Conservation (phyloP, 1,140 invertebrate species). For the Drosophila melanica region DNA sequence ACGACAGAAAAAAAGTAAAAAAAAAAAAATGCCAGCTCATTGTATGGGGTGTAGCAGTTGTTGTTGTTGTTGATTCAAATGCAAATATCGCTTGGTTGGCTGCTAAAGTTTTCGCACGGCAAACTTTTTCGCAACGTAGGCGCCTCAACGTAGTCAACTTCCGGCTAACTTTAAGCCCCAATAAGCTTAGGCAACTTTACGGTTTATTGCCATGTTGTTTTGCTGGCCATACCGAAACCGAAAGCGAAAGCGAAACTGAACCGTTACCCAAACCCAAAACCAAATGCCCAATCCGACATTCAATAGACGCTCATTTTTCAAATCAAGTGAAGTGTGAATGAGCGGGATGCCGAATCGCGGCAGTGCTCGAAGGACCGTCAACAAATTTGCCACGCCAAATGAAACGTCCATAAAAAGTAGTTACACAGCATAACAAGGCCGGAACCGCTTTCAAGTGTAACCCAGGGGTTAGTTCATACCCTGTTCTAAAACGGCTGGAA, state of each 20-base stretch:
- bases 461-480: too few relatives aligned
- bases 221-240: slow-evolving; percentile 14
- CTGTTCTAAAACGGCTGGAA: too few relatives aligned
- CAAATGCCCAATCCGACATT: slow-evolving; percentile 52
- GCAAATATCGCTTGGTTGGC: slow-evolving; percentile 58
- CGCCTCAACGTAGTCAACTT: slow-evolving; percentile 43
- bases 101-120: slow-evolving; percentile 72
- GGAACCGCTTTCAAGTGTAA: not conserved
- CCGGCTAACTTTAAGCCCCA: slow-evolving; percentile 66
- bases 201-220: slow-evolving; percentile 75
- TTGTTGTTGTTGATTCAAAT: slow-evolving; percentile 69
- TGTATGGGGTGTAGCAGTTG: slow-evolving; percentile 44
- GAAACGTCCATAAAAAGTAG: slow-evolving; percentile 69
- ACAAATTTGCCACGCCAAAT: slow-evolving; percentile 74
- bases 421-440: slow-evolving; percentile 51
- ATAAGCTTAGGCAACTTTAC: slow-evolving; percentile 76
- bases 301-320: slow-evolving; percentile 80
- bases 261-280: slow-evolving; percentile 29
- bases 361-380: slow-evolving; percentile 51
- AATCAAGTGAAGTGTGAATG: slow-evolving; percentile 82
- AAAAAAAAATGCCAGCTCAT: slow-evolving; percentile 61
- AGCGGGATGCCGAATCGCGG: slow-evolving; percentile 35
- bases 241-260: slow-evolving; percentile 13
- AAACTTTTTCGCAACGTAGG: slow-evolving; percentile 69
- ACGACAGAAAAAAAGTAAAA: slow-evolving; percentile 7